These are phyloP conservation scores for Orgyia antiqua DNA, from an alignment of 2,888 invertebrate species.

Conservation along the genomic window DNA sequence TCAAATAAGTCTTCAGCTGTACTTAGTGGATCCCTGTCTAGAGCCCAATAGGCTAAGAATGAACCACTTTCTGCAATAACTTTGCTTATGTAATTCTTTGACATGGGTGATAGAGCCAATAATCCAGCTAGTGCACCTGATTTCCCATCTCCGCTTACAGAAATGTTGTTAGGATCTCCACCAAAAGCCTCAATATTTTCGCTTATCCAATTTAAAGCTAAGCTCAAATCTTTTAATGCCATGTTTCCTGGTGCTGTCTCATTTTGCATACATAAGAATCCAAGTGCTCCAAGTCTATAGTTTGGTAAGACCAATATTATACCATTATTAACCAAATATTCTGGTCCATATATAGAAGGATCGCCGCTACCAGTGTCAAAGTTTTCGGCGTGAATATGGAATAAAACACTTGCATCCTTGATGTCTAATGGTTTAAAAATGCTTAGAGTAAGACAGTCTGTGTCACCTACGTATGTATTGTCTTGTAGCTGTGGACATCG, in stretches of 20 bases:
- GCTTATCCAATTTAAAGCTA: conserved; percentile 54
- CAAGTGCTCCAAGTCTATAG: conserved; percentile 59
- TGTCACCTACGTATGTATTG: conserved; percentile 30
- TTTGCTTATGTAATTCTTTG: conserved; percentile 42
- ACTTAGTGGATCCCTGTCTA: conserved; percentile 45
- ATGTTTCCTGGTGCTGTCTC: conserved; percentile 57
- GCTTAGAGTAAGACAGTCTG: conserved; percentile 58
- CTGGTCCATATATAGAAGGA: conserved; percentile 52
- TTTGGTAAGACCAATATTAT: conserved; percentile 56
- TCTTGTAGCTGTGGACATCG: conserved; percentile 47
- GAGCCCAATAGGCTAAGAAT: conserved; percentile 49
- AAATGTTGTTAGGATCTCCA: conserved; percentile 51
- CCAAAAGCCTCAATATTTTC: conserved; percentile 53
- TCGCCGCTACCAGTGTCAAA: conserved; percentile 50
- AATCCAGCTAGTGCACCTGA: conserved; percentile 54
- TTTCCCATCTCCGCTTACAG: conserved; percentile 52
- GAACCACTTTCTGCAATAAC: conserved; percentile 61
- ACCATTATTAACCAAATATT: conserved; percentile 42
- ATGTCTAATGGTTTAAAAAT: conserved; percentile 41
- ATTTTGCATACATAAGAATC: conserved; percentile 55
- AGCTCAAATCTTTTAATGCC: conserved; percentile 53
- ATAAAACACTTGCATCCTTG: conserved; percentile 41
- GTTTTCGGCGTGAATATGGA: conserved; percentile 60
- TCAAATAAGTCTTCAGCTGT: conserved; percentile 43
- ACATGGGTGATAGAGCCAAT: conserved; percentile 42